Conservation (phyloP, 2,888 invertebrate species). For the Pegoplata infirma region DNA sequence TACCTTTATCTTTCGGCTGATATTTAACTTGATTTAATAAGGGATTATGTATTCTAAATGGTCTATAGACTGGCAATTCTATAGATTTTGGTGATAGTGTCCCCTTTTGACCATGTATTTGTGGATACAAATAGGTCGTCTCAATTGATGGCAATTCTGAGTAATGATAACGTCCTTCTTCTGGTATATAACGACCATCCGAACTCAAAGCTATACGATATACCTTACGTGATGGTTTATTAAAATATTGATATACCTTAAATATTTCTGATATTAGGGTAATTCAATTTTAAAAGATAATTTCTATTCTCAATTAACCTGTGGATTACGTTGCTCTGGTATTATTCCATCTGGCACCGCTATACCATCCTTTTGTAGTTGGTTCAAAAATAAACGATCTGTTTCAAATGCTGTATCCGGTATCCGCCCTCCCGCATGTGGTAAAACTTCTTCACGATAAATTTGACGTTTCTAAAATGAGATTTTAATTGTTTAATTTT, state of each 20-base stretch:
- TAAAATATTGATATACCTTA: conserved; percentile 75
- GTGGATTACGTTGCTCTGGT: conserved; percentile 79
- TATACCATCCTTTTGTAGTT: conserved; percentile 82
- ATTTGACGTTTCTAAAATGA: conserved; percentile 81
- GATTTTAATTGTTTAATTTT: too few relatives aligned
- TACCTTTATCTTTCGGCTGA: conserved; percentile 74
- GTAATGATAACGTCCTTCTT: conserved; percentile 79
- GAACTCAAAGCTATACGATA: conserved; percentile 79
- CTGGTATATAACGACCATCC: conserved; percentile 80
- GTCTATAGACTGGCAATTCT: conserved; percentile 72
- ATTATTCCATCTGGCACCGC: conserved; percentile 81
- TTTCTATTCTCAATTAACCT: conserved; percentile 68
- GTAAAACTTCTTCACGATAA: conserved; percentile 82
- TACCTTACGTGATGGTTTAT: conserved; percentile 73
- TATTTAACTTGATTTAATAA: conserved; percentile 73
- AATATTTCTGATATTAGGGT: background rate
- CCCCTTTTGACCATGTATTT: conserved; percentile 72
- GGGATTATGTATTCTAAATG: conserved; percentile 73
- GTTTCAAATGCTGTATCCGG: conserved; percentile 82
- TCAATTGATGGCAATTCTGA: conserved; percentile 78
- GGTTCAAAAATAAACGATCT: conserved; percentile 81
- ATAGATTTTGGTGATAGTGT: conserved; percentile 66
- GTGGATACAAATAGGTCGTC: conserved; percentile 81
- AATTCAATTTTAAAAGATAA: background rate
- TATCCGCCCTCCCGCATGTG: conserved; percentile 82